Conservation (phyloP, 2,113 vertebrate genomes). For the Burhinus oedicnemus region DNA sequence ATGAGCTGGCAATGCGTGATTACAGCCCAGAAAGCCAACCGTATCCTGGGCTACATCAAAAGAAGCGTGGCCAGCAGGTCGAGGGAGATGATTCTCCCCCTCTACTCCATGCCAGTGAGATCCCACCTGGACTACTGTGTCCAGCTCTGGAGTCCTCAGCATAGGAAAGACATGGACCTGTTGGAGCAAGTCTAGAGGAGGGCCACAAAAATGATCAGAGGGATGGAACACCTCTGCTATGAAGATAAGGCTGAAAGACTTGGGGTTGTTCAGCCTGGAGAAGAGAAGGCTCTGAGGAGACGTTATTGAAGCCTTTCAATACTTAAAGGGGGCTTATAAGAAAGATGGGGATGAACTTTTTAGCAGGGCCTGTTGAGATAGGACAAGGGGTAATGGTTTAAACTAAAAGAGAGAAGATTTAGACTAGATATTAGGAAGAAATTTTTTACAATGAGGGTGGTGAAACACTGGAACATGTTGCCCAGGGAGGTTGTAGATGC, state of each 20-base stretch:
- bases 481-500: neutral
- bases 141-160: neutral
- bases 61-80: neutral
- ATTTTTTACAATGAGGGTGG: neutral
- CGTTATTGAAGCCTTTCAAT: neutral
- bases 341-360: neutral
- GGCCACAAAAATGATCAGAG: neutral
- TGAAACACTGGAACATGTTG: neutral
- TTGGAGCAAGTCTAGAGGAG: neutral
- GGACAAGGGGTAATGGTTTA: neutral
- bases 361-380: rapidly evolving
- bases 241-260: neutral
- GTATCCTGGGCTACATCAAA: neutral
- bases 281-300: neutral
- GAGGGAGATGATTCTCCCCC: neutral
- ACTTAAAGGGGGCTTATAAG: neutral
- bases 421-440: neutral
- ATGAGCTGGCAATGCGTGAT: neutral
- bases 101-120: neutral
- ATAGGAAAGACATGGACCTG: neutral
- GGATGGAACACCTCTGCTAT: rapidly evolving
- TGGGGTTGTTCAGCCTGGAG: neutral
- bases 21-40: rapidly evolving
- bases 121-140: neutral
- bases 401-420: neutral